phyloP scores from a whole-genome alignment of 64 coral and sea anemone genomes.

The Montipora efflorescens region DNA sequence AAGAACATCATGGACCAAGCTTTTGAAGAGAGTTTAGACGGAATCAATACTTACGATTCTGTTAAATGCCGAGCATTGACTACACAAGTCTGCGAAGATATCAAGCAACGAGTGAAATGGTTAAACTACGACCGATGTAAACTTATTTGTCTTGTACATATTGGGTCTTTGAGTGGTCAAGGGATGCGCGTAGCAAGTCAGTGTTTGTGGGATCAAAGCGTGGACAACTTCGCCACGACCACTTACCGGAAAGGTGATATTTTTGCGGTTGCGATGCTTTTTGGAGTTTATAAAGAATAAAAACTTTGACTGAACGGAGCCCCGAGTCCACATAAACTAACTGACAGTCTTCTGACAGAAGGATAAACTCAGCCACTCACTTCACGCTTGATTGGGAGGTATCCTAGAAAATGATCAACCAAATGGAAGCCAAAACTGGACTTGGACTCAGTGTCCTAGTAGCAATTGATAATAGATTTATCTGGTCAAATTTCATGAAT shows the following conservation, averaged over 20 bases:
- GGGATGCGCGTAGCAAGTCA: conserved; percentile 82
- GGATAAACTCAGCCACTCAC: no score
- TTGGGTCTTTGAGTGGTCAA: conserved; percentile 88
- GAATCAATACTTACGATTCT: conserved; percentile 69
- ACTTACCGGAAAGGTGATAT: conserved; percentile 76
- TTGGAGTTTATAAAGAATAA: conserved; percentile 87
- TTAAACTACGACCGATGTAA: conserved; percentile 90
- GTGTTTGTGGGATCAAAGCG: conserved; percentile 85
- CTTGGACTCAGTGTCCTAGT: no score
- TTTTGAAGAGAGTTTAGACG: conserved; percentile 79
- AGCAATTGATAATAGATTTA: no score
- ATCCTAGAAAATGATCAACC: no score
- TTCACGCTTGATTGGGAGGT: no score
- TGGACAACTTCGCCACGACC: conserved; percentile 85
- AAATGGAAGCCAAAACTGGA: no score
- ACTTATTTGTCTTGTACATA: conserved; percentile 85
- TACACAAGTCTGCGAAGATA: conserved; percentile 78
- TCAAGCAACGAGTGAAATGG: conserved; percentile 94
- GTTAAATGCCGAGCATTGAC: conserved; percentile 78
- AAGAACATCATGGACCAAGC: conserved; percentile 85
- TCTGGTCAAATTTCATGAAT: no score
- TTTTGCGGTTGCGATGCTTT: conserved; percentile 90
- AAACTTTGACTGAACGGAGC: background rate
- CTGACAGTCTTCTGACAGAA: background rate
- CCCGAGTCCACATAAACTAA: background rate